These are phyloP conservation scores for Amblyraja radiata DNA, from an alignment of 2,797 vertebrate species.

Conservation along the genomic window DNA sequence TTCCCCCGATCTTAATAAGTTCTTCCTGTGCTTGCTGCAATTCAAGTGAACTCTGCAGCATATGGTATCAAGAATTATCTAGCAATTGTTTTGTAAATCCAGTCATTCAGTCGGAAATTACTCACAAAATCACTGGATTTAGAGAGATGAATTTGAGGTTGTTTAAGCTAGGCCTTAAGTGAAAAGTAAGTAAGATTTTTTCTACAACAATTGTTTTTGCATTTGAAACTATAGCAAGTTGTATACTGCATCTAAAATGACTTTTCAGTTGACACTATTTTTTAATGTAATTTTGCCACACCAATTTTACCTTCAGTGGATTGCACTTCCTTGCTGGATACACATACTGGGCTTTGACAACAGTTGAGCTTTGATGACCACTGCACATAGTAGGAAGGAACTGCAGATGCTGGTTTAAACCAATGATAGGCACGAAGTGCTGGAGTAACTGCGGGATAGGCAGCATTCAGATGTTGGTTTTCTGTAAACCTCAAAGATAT, in stretches of 20 bases:
- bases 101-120: background rate
- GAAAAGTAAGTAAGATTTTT: background rate
- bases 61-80: background rate
- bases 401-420: no score
- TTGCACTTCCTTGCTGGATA: background rate
- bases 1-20: no score
- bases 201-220: background rate
- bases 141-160: background rate
- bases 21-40: background rate
- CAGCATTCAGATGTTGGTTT: background rate
- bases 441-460: no score
- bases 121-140: background rate
- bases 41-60: background rate
- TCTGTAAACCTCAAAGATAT: background rate
- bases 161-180: background rate
- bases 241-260: background rate
- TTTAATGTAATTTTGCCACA: background rate
- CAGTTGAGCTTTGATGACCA: background rate
- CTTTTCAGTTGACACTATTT: background rate
- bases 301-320: background rate
- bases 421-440: no score
- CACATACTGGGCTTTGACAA: no score
- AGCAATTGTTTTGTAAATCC: background rate
- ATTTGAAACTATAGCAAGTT: background rate
- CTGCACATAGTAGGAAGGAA: no score